Base-by-base conservation (phyloP, 2,888 invertebrate genomes). In the Lacanobia oleracea region DNA sequence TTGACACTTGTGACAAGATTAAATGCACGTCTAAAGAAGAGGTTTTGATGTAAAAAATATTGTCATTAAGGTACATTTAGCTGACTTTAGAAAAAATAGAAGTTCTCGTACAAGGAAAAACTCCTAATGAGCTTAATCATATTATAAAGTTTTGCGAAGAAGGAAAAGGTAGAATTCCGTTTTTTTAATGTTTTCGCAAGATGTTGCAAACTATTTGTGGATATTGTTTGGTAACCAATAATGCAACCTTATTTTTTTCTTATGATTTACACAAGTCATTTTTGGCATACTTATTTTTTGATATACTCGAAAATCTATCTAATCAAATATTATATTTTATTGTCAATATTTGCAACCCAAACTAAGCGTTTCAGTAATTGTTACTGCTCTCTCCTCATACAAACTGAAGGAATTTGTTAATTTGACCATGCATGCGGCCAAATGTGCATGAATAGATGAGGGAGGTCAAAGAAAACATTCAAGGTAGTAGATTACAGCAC, bases 141-240 rank as follows among this genome's bases (percentile, higher is more conserved):
- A 21, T 54, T 3, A 23, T n/a, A n/a, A n/a, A 56, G 37, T 54
- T 65, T 33, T 10, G 2, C 18, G 8, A 33, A 37, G 18, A 18
- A 65, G 37, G 45, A 67, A 69, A 68, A 33, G 6, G 23, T 8
- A 1, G 6, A 18, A 18, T 50, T 50, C 37, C 21, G 21, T 63
- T n/a, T 18, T 18, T 23, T 63, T 18, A 21, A 14, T 23, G n/a
- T 64, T 53, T 45, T 16, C 27, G 7, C 43, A 62, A 67, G 33
- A 45, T 67, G 48, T 23, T 43, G 18, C n/a, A 27, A 51, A 16
- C 9, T 4, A 66, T 66, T 66, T 68, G 53, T 68, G 21, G n/a
- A 33, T 14, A 53, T 53, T 66, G 21, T 48, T 67, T 21, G 16
- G 12, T 27, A 27, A 27, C 18, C 27, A 27, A 51, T 51, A 50